Evolutionary conservation across 1,140 invertebrate species (phyloP).

Genomic region (Drosophila funebris): DNA sequence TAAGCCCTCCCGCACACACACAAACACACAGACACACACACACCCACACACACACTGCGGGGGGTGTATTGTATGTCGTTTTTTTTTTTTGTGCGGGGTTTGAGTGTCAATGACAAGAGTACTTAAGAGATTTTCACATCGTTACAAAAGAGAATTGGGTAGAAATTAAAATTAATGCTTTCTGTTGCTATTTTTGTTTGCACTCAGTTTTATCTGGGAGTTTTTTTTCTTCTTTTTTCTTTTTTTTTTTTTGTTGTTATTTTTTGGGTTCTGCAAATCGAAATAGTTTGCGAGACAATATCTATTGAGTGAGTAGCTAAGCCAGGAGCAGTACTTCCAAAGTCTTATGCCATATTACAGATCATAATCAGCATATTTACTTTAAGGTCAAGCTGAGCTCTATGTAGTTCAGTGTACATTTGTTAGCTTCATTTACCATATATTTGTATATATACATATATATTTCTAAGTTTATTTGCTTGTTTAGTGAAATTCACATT

Average conservation of each 20-base stretch:
- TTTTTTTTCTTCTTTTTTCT: conserved; percentile 10
- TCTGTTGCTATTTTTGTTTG: conserved; percentile 31
- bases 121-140: conserved; percentile 83
- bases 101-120: conserved; percentile 82
- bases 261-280: neutral
- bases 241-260: neutral
- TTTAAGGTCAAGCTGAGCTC: neutral
- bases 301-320: neutral
- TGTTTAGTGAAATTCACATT: too few species aligned
- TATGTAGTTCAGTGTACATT: too few species aligned
- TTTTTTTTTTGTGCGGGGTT: conserved; percentile 41
- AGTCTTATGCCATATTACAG: neutral
- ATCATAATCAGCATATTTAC: neutral
- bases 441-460: too few species aligned
- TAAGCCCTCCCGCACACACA: conserved; percentile 60
- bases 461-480: too few species aligned
- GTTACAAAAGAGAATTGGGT: conserved; percentile 80
- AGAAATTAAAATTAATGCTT: conserved; percentile 83
- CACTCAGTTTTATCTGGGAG: conserved; percentile 3
- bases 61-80: conserved; percentile 36
- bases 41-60: conserved; percentile 8
- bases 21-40: conserved; percentile 16
- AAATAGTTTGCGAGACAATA: conserved; percentile 18
- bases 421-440: too few species aligned
- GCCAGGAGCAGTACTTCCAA: neutral